Evolutionary conservation across 2,797 vertebrate species (phyloP).

Genomic region (Darevskia mixta): DNA sequence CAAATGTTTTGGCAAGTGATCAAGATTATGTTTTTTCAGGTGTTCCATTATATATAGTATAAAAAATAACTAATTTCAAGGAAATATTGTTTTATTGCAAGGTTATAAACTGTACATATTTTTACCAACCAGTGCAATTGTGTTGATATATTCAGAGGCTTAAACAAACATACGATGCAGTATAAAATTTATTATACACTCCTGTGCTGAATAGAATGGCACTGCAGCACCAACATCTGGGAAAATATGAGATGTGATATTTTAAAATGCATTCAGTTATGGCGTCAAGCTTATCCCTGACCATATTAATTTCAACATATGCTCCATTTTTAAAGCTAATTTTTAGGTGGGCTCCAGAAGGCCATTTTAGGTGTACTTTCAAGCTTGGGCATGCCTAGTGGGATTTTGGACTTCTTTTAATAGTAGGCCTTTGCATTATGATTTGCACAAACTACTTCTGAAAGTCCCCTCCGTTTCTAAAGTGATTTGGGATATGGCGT

Average conservation of each 20-base stretch:
- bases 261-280: constrained; percentile 64
- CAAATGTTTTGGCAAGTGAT: constrained; percentile 26
- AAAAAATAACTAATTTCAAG: constrained; percentile 40
- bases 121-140: constrained; percentile 55
- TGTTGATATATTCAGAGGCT: constrained; percentile 67
- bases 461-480: neutral
- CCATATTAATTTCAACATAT: constrained; percentile 69
- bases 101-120: constrained; percentile 49
- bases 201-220: constrained; percentile 72
- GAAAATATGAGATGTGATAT: constrained; percentile 68
- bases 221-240: constrained; percentile 69
- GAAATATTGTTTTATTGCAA: constrained; percentile 50
- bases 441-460: neutral
- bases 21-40: constrained; percentile 43
- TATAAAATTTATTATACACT: constrained; percentile 73
- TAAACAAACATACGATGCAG: constrained; percentile 69
- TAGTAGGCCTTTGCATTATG: neutral
- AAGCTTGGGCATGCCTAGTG: constrained; percentile 13
- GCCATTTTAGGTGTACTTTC: constrained; percentile 1
- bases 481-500: neutral
- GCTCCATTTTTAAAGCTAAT: constrained; percentile 66
- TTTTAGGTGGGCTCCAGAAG: constrained; percentile 52
- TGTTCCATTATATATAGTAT: constrained; percentile 30
- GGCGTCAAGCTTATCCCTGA: constrained; percentile 52
- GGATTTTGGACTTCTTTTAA: constrained; percentile 1